Conservation (phyloP, 2,888 invertebrate species). For the Oxytorus armatus region DNA sequence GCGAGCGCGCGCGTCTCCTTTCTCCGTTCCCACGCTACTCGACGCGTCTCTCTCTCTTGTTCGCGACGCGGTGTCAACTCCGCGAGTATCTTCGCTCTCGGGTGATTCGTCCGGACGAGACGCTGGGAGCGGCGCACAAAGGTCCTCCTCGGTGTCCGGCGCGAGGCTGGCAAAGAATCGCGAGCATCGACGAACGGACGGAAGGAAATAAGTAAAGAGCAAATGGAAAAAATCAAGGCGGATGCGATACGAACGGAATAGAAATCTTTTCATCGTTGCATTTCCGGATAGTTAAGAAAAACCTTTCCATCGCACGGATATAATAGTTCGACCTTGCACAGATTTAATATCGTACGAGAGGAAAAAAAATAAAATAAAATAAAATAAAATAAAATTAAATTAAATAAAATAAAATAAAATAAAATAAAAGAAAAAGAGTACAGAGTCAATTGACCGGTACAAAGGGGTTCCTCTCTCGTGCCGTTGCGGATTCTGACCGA, state of each 20-base stretch:
- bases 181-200: conserved; percentile 60
- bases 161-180: conserved; percentile 59
- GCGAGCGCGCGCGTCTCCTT: conserved; percentile 72
- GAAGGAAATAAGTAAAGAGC: conserved; percentile 51
- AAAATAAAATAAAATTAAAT: conserved; percentile 14
- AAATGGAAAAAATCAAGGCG: conserved; percentile 44
- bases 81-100: conserved; percentile 57
- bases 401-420: conserved; percentile 9
- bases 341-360: not conserved
- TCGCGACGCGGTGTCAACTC: conserved; percentile 63
- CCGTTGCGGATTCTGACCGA: conserved; percentile 75
- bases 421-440: conserved; percentile 65
- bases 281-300: conserved; percentile 33
- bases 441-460: conserved; percentile 83
- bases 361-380: conserved; percentile 15
- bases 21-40: conserved; percentile 83
- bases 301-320: not conserved
- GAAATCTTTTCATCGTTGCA: conserved; percentile 32
- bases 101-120: conserved; percentile 56
- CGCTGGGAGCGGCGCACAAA: conserved; percentile 58
- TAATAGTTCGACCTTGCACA: not conserved
- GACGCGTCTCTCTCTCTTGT: conserved; percentile 54
- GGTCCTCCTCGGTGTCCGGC: conserved; percentile 57
- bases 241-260: conserved; percentile 43
- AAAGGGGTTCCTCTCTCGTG: conserved; percentile 74